Base-by-base conservation (phyloP, 1,140 invertebrate species). In the Drosophila oshimai region DNA sequence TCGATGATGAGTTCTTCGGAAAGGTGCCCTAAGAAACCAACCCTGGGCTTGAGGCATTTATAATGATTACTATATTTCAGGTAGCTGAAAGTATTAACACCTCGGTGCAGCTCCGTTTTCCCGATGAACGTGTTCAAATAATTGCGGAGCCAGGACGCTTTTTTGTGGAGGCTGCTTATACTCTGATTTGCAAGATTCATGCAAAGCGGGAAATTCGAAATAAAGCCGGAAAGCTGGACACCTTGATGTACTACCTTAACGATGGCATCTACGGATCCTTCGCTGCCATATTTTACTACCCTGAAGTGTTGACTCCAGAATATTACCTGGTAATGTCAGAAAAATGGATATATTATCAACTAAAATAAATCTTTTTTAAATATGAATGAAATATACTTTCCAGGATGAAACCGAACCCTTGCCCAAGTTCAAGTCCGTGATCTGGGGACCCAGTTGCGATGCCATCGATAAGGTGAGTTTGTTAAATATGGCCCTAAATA, bases 241-340 rank as follows among this genome's bases (percentile, higher is more conserved):
- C 94, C 45, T 94, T 94, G 67, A 99, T 99, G 98, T 98, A 98
- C 92, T 99, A 97, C 92, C 95, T 99, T 72, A 99, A 99, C 91
- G 99, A 99, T 92, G 97, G 99, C 0, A 97, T 99, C 24, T 99
- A 99, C 92, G 98, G 98, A 12, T 98, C 97, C 18, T 99, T 99
- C 93, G 99, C 99, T 92, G 98, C 96, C 92, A 93, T 99, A 61
- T 92, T 99, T 4, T 99, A 98, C 89, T 98, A 99, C 92, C 98
- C 99, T 92, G 96, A 97, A 28, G 15, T 58, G 47, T 67, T 83
- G 0, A 75, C 68, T 0, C 78, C 76, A 0, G 28, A 72, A 26
- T 79, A 90, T 46, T 89, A 87, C 42, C 24, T 89, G 74, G 80
- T 86, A 31, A n/a, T n/a, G n/a, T n/a, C n/a, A 10, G 31, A 15